Evolutionary conservation across 1,140 invertebrate genomes (phyloP).

Genomic region (Cyrtorhinus lividipennis): DNA sequence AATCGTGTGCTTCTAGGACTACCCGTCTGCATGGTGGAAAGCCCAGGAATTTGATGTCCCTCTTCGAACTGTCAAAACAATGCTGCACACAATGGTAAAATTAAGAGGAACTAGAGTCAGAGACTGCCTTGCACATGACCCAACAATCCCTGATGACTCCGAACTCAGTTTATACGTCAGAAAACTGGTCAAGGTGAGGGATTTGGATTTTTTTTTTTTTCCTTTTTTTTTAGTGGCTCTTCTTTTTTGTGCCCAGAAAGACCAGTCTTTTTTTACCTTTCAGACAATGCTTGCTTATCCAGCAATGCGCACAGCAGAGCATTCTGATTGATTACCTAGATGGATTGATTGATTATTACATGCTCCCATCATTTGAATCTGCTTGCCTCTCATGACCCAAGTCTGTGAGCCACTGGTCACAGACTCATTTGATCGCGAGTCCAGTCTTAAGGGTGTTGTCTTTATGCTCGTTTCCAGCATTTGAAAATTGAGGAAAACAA

Average conservation of each 20-base stretch:
- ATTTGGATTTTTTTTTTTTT: no score
- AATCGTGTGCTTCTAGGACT: conserved; percentile 22
- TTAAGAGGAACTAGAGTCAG: conserved; percentile 22
- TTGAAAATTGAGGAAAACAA: conserved; percentile 17
- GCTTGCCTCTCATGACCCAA: no score
- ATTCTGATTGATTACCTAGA: no score
- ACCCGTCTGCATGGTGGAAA: conserved; percentile 26
- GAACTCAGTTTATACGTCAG: conserved; percentile 21
- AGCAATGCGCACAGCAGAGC: no score
- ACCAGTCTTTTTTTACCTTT: no score
- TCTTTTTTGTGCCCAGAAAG: no score
- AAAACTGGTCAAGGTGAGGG: conserved; percentile 25
- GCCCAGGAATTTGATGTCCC: conserved; percentile 24
- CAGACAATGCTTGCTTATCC: no score
- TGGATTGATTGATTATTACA: no score
- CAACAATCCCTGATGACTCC: conserved; percentile 18
- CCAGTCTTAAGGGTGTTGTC: background rate
- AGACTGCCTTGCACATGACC: conserved; percentile 15
- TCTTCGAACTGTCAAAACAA: conserved; percentile 26
- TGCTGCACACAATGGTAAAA: conserved; percentile 27
- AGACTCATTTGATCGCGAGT: no score
- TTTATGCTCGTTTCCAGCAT: conserved; percentile 13
- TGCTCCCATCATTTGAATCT: no score
- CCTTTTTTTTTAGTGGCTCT: no score
- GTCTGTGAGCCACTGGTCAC: no score